phyloP scores from a whole-genome alignment of 2,888 invertebrate genomes.

The Neoscelio sp. region DNA sequence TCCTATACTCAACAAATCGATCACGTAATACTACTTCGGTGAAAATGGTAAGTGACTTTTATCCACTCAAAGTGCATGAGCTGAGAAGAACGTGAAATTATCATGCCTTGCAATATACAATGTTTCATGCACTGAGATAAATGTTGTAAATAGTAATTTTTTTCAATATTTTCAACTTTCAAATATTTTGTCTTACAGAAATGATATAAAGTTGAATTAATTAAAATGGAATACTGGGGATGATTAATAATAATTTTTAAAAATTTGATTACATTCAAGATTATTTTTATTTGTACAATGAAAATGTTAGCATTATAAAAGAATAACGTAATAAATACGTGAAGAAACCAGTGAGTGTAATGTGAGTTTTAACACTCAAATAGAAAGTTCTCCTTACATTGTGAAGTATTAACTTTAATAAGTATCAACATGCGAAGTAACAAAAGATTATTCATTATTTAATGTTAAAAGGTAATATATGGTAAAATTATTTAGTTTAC shows the following conservation, averaged over 20 bases:
- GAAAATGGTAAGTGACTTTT: constrained; percentile 60
- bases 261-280: no score
- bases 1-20: constrained; percentile 25
- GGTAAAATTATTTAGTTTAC: no score
- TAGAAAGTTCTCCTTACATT: constrained; percentile 52
- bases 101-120: constrained; percentile 22
- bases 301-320: constrained; percentile 29
- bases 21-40: constrained; percentile 52
- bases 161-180: no score
- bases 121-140: not conserved
- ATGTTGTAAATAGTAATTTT: not conserved
- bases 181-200: no score
- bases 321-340: constrained; percentile 26
- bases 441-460: no score
- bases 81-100: constrained; percentile 42
- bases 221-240: no score
- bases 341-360: constrained; percentile 43
- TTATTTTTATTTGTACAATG: constrained; percentile 22
- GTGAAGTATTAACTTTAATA: no score
- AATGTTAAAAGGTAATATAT: no score
- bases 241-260: no score
- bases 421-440: no score
- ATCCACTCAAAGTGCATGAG: constrained; percentile 32
- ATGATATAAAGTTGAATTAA: no score
- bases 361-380: constrained; percentile 29